Base-by-base conservation (phyloP, 1,140 invertebrate genomes). In the Drosophila oshimai region DNA sequence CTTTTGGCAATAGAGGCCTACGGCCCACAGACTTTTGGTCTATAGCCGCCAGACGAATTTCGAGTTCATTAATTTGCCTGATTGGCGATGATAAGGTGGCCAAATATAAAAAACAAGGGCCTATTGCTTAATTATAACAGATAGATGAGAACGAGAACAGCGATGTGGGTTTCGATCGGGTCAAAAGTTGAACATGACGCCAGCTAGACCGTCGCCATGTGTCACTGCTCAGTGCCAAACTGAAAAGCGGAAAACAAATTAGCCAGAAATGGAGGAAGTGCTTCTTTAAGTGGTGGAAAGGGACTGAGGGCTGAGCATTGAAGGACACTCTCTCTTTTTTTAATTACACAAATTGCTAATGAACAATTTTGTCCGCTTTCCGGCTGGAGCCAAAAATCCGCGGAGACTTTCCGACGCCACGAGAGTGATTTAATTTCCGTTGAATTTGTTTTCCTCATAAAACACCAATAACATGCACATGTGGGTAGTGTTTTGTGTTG, bases 281-380 rank as follows among this genome's bases (percentile, higher is more conserved):
- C 10, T 24, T 2, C 24, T 29, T 13, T 6, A 31, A 41, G 36
- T 31, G 41, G 36, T 10, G 13, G 47, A 24, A 33, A 18, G 45
- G 18, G 12, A 6, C n/a, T 5, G 22, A 22, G 22, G 4, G 37
- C 6, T 4, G 6, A 18, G 6, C 12, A 2, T 33, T 74, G 58
- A 81, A 81, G 77, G 73, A 81, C 68, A 58, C 49, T 37, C 57
- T 51, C 31, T 68, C 74, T 47, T 42, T 18, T 64, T 84, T 84
- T 84, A 84, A 84, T 84, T 84, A 79, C 65, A 61, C 74, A 84
- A 84, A 84, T 84, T 71, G 80, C 71, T 70, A 83, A 69, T 62
- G 64, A 83, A 77, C 17, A 46, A 53, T 46, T 70, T 73, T 22
- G n/a, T n/a, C 22, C 22, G 5, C 5, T 22, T 55, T 70, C 44